phyloP scores from a whole-genome alignment of 2,113 vertebrate species.

The Alethe castanea region DNA sequence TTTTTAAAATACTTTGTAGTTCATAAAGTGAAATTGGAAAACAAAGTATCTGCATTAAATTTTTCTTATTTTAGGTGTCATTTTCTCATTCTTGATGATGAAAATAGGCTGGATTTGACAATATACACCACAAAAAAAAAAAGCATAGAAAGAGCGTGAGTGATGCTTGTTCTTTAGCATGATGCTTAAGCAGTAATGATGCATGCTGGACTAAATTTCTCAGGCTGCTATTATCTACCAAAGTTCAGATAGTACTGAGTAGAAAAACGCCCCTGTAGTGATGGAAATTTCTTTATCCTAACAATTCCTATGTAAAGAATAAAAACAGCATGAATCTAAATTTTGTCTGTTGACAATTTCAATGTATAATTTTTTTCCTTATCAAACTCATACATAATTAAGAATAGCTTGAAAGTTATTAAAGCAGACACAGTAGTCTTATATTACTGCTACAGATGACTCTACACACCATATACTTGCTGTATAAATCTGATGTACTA shows the following conservation, averaged over 20 bases:
- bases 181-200: background rate
- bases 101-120: background rate
- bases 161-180: background rate
- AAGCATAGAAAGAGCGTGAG: background rate
- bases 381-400: background rate
- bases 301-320: background rate
- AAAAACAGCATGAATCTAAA: background rate
- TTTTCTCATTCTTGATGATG: background rate
- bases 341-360: background rate
- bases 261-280: fast-evolving
- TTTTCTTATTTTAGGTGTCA: background rate
- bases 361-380: background rate
- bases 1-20: background rate
- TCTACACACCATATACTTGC: background rate
- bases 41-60: background rate
- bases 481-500: background rate
- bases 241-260: background rate
- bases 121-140: background rate
- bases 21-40: background rate
- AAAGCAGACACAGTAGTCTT: background rate
- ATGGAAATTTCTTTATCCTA: background rate
- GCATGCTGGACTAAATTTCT: background rate
- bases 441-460: background rate
- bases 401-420: background rate
- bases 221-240: background rate